Evolutionary conservation across 2,888 invertebrate genomes (phyloP).

Genomic region (Clanis bilineata): DNA sequence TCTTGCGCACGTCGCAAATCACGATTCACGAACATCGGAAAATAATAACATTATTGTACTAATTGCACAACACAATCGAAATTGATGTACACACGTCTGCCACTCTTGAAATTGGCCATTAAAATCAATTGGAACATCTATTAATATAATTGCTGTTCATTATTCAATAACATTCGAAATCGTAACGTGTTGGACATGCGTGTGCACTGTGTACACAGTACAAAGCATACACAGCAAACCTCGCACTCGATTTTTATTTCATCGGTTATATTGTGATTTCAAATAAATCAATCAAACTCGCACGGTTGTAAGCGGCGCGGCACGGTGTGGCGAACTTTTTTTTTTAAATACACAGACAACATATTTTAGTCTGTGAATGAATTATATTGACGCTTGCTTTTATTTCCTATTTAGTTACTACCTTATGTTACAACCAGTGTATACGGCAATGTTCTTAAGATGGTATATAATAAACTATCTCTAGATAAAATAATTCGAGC

Average conservation of each 20-base stretch:
- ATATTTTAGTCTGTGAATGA: background rate
- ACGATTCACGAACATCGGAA: background rate
- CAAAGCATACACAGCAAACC: background rate
- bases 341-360: background rate
- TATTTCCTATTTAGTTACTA: background rate
- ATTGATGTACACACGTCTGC: slow-evolving; percentile 34
- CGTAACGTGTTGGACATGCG: background rate
- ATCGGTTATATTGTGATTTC: slow-evolving; percentile 14
- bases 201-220: background rate
- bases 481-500: too few relatives aligned
- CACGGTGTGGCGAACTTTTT: background rate
- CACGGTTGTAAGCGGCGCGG: slow-evolving; percentile 19
- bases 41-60: background rate
- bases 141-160: slow-evolving; percentile 33
- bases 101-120: slow-evolving; percentile 37
- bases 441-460: background rate
- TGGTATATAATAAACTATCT: background rate
- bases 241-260: background rate
- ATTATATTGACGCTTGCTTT: background rate
- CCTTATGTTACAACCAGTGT: background rate
- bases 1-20: background rate
- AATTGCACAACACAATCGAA: slow-evolving; percentile 11
- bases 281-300: slow-evolving; percentile 11
- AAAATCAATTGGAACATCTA: slow-evolving; percentile 37
- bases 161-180: slow-evolving; percentile 32